Base-by-base conservation (phyloP, 2,888 invertebrate species). In the Bursaphelenchus okinawaensis region DNA sequence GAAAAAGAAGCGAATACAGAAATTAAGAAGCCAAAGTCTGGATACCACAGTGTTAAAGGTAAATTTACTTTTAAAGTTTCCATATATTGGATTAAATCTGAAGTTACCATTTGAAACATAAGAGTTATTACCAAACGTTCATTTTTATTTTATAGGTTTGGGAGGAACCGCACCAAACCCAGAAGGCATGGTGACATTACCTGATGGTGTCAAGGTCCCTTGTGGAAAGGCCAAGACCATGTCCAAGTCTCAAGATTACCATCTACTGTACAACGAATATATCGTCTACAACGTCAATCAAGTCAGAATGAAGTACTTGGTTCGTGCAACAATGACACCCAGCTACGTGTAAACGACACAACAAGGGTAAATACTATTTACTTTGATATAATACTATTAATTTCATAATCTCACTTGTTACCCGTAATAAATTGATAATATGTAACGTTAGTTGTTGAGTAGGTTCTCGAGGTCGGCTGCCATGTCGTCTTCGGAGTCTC, bases 281-380 rank as follows among this genome's bases (percentile, higher is more conserved):
- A 86, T 98, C 84, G 94, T 98, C 0, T 98, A 98, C 84, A 93
- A 96, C 84, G 88, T 91, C 40, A 91, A 92, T 12, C 96, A 96
- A 85, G 90, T 95, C 31, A 90, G 91, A 77, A 88, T 92, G 68
- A 89, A 90, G 81, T 96, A 96, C 83, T 85, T 96, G 77, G 82
- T 95, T 56, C 27, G 29, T 16, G 20, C 19, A 50, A 12, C 9
- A 40, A 59, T 52, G 22, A 23, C 2, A n/a, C n/a, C n/a, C n/a
- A n/a, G n/a, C n/a, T n/a, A n/a, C n/a, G n/a, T n/a, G n/a, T n/a
- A n/a, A n/a, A n/a, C n/a, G n/a, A n/a, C n/a, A n/a, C n/a, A n/a
- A n/a, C n/a, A n/a, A n/a, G n/a, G n/a, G n/a, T n/a, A n/a, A n/a
- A n/a, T n/a, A n/a, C n/a, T n/a, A n/a, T n/a, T n/a, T n/a, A n/a